Percentiles rank a stretch among this genome's conserved stretches.
Conservation (phyloP, 2,888 invertebrate genomes). For the Drosophila falleni region DNA sequence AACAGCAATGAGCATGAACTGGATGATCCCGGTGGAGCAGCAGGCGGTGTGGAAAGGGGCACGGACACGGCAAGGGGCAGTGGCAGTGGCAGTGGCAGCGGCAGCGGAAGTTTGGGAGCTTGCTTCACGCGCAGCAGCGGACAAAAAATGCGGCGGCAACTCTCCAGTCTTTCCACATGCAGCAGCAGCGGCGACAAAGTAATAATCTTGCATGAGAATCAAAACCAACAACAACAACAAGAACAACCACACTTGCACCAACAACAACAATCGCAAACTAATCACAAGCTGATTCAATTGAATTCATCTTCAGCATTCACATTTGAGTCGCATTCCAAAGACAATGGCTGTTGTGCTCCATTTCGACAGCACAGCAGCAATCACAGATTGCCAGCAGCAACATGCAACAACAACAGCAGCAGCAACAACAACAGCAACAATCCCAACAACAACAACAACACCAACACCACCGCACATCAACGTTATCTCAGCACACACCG, state of each 20-base stretch:
- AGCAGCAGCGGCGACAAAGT: conserved; percentile 82
- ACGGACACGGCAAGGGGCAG: conserved; percentile 13
- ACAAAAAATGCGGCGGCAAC: conserved; percentile 67
- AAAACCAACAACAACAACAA: conserved; percentile 36
- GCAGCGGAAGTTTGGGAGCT: conserved; percentile 26
- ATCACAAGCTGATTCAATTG: conserved; percentile 49
- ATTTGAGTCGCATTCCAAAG: conserved; percentile 15
- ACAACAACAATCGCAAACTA: conserved; percentile 22
- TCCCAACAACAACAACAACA: conserved; percentile 35
- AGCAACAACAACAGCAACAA: conserved; percentile 36
- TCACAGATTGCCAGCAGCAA: conserved; percentile 25
- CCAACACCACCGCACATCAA: conserved; percentile 57
- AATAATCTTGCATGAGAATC: conserved; percentile 77
- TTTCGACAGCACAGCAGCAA: conserved; percentile 22
- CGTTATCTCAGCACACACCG: conserved; percentile 58
- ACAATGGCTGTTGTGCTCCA: conserved; percentile 47
- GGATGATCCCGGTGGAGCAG: conserved; percentile 46
- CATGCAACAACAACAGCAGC: conserved; percentile 20
- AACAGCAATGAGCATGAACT: conserved; percentile 32
- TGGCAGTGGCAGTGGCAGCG: conserved; percentile 17
- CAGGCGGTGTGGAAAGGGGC: not conserved
- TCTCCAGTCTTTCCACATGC: conserved; percentile 66
- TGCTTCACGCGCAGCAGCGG: conserved; percentile 35
- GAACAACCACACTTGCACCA: conserved; percentile 27
- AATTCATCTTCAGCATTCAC: conserved; percentile 36